Evolutionary conservation across 2,113 vertebrate genomes (phyloP).

Genomic region (Sander lucioperca): DNA sequence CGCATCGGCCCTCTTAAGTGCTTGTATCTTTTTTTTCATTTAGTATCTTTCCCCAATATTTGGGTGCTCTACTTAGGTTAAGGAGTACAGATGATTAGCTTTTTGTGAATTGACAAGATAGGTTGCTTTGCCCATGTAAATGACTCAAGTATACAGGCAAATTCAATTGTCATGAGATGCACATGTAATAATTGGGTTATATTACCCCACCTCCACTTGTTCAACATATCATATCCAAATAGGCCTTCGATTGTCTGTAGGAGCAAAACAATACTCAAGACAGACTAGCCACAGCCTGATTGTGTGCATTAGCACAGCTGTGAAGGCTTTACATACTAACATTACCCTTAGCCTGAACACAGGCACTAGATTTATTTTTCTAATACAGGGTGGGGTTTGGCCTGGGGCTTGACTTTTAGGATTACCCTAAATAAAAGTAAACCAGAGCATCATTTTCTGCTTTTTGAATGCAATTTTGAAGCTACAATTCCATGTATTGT

Average conservation of each 20-base stretch:
- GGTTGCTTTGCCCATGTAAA: background rate
- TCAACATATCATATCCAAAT: background rate
- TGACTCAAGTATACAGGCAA: background rate
- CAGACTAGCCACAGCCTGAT: background rate
- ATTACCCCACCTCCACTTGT: background rate
- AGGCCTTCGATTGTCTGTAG: background rate
- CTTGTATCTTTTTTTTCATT: background rate
- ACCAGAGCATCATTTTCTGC: background rate
- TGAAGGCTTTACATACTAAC: background rate
- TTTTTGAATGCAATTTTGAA: conserved; percentile 1
- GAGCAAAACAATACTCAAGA: background rate
- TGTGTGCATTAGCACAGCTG: background rate
- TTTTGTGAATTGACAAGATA: background rate
- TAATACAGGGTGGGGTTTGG: conserved; percentile 10
- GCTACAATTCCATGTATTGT: background rate
- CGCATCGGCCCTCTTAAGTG: background rate
- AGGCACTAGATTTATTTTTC: background rate
- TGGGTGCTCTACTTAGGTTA: background rate
- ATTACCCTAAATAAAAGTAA: background rate
- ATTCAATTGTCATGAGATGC: background rate
- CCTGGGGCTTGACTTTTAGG: conserved; percentile 15
- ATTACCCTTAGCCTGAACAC: background rate
- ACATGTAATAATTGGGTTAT: conserved; percentile 15
- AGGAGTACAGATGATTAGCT: background rate
- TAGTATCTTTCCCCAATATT: background rate